Evolutionary conservation across 2,113 vertebrate species (phyloP).

Genomic region (Phoxinus phoxinus): DNA sequence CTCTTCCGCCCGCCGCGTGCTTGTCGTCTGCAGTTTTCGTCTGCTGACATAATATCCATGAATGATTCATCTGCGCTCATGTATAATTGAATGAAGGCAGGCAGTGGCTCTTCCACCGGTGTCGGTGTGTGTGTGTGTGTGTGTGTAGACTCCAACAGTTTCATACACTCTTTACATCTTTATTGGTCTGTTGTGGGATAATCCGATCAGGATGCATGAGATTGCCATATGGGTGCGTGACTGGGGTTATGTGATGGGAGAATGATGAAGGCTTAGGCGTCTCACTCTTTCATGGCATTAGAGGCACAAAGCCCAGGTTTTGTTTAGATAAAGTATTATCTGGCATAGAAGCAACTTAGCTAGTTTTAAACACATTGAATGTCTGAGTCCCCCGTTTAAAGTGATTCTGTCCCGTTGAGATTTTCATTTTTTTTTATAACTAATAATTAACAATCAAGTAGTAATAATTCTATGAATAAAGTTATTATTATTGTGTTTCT

Average conservation of each 20-base stretch:
- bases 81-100: slow-evolving; percentile 46
- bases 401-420: neutral
- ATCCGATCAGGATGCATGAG: slow-evolving; percentile 56
- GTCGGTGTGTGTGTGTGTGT: neutral
- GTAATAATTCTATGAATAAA: too few relatives aligned
- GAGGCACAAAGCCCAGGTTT: neutral
- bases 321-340: slow-evolving; percentile 1
- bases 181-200: slow-evolving; percentile 76
- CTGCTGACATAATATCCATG: slow-evolving; percentile 50
- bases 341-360: neutral
- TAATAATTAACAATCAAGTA: too few relatives aligned
- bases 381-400: neutral
- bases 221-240: neutral
- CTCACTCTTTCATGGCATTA: neutral
- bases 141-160: slow-evolving; percentile 48
- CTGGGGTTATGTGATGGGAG: neutral
- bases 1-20: neutral
- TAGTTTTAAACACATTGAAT: neutral
- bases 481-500: too few relatives aligned
- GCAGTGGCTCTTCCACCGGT: neutral
- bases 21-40: slow-evolving; percentile 32
- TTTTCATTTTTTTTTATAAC: too few relatives aligned
- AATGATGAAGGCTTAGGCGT: neutral
- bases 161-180: slow-evolving; percentile 71
- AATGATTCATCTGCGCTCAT: slow-evolving; percentile 55